Evolutionary conservation across 2,113 vertebrate genomes (phyloP).

Genomic region (Microtus montanus): DNA sequence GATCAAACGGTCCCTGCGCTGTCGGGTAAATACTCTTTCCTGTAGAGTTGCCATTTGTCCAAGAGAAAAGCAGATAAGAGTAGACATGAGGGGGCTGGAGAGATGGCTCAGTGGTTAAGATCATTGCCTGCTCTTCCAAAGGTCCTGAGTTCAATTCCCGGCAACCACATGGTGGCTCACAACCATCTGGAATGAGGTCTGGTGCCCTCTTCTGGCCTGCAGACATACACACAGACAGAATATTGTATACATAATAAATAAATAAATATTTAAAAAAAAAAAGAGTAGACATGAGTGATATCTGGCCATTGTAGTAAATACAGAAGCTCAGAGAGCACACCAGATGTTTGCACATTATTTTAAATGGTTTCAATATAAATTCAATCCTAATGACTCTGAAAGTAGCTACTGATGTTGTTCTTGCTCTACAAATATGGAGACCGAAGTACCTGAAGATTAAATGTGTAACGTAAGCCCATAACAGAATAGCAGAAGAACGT

Average conservation of each 20-base stretch:
- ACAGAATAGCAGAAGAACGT: neutral
- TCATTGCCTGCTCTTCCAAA: too few species aligned
- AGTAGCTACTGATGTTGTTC: neutral
- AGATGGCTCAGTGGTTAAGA: too few species aligned
- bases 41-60: neutral
- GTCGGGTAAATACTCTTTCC: slow-evolving; percentile 87
- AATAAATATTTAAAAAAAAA: too few species aligned
- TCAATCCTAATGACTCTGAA: neutral
- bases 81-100: neutral
- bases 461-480: neutral
- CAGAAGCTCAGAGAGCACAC: neutral
- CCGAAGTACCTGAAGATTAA: neutral
- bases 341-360: neutral
- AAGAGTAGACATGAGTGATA: neutral
- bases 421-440: neutral
- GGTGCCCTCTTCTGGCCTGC: too few species aligned
- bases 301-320: neutral
- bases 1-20: slow-evolving; percentile 98
- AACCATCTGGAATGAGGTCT: too few species aligned
- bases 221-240: too few species aligned
- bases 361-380: slow-evolving; percentile 32
- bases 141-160: too few species aligned
- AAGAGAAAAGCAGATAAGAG: neutral
- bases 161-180: too few species aligned
- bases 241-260: too few species aligned